These are phyloP conservation scores for Entomyzon cyanotis DNA, from an alignment of 2,113 vertebrate genomes.

Conservation along the genomic window DNA sequence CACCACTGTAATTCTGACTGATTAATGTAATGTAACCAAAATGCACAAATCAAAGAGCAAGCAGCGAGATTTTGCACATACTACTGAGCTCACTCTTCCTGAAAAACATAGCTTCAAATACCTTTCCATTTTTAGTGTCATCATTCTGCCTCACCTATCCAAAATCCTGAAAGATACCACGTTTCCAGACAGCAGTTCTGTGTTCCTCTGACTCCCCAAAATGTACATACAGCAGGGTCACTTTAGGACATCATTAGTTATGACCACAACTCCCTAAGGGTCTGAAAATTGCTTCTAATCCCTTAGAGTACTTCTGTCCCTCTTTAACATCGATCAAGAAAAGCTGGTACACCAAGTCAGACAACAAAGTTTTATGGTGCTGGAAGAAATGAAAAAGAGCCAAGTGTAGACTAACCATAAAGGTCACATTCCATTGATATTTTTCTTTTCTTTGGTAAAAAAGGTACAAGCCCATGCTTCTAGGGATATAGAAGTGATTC, in stretches of 20 bases:
- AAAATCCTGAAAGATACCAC: background rate
- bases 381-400: background rate
- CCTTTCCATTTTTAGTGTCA: background rate
- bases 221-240: background rate
- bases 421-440: background rate
- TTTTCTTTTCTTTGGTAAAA: background rate
- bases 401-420: background rate
- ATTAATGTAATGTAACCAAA: background rate
- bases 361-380: background rate
- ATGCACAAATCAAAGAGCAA: background rate
- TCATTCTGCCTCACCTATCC: background rate
- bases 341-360: background rate
- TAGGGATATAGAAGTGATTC: background rate
- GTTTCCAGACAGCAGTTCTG: background rate
- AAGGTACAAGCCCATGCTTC: background rate
- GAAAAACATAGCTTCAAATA: background rate
- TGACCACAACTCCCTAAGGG: fast-evolving
- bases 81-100: background rate
- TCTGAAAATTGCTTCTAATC: background rate
- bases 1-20: fast-evolving
- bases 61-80: background rate
- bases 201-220: background rate
- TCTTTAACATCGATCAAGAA: background rate
- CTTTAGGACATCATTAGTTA: background rate
- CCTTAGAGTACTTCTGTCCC: background rate